Base-by-base conservation (phyloP, 2,888 invertebrate genomes). In the Tigriopus californicus region DNA sequence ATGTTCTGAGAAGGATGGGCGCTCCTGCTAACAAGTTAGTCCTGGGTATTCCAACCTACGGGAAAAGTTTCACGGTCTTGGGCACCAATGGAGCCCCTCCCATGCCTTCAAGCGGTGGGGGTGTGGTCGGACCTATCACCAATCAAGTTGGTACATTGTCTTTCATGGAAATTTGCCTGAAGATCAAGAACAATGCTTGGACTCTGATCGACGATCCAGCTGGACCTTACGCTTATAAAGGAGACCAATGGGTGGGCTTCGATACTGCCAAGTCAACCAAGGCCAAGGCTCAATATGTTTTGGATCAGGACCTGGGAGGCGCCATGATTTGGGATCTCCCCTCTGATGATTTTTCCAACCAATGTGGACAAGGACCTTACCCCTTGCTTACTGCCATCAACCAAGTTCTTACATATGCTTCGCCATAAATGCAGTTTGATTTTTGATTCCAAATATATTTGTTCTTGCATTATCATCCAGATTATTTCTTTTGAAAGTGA, bases 241-340 rank as follows among this genome's bases (percentile, higher is more conserved):
- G 65, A 33, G 66, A 68, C 61, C 69, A 70, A 61, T 71, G 70
- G 70, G 70, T 70, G 62, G 67, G 68, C 33, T 70, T 69, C 53
- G 70, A 70, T 60, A 69, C 71, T 57, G 65, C 63, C 24, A 66
- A 67, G 33, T 68, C 68, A 13, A 63, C 71, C 52, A 61, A 61
- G 13, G 63, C 64, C 57, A 70, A 70, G 33, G 54, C 33, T 24
- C 15, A 33, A 13, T 53, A 24, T 33, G 40, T 40, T 53, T n/a
- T 25, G 33, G 41, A 22, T 6, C 15, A n/a, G 18, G 58, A 49
- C 1, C 46, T 61, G 5, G 61, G 58, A 5, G 61, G 61, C 1
- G 58, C 56, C 1, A 49, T 55, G 40, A 25, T 61, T 18, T 60
- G 52, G 42, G 55, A 55, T 25, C 20, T 58, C 15, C 47, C 41